These are phyloP conservation scores for Drosophila rubida DNA, from an alignment of 2,888 invertebrate species.

Conservation along the genomic window DNA sequence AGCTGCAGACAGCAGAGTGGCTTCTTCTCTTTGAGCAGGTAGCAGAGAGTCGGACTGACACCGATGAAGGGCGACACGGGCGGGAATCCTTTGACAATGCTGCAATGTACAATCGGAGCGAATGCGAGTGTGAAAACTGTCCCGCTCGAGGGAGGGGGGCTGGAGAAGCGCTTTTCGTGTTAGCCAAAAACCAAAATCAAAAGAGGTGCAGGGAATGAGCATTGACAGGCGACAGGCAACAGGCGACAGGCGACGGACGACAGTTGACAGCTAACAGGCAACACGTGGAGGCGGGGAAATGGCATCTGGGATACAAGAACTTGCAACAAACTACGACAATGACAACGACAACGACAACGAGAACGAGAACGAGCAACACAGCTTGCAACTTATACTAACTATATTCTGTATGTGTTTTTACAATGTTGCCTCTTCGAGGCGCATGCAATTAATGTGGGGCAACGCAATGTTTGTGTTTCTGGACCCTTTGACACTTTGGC, in stretches of 20 bases:
- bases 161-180: conserved; percentile 28
- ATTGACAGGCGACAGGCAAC: conserved; percentile 6
- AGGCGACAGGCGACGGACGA: no score
- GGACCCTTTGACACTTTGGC: background rate
- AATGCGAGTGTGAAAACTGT: conserved; percentile 13
- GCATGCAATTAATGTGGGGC: conserved; percentile 45
- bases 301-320: background rate
- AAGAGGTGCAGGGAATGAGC: conserved; percentile 38
- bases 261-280: no score
- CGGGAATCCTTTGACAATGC: conserved; percentile 97
- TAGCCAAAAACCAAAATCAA: conserved; percentile 26
- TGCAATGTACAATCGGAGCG: conserved; percentile 84
- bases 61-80: conserved; percentile 99
- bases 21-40: conserved; percentile 97
- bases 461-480: background rate
- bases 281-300: conserved; percentile 1
- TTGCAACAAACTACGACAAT: conserved; percentile 15
- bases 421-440: background rate
- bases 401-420: conserved; percentile 12
- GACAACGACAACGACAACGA: no score
- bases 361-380: conserved; percentile 9
- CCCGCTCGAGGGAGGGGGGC: conserved; percentile 3
- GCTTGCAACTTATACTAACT: conserved; percentile 9
- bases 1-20: conserved; percentile 97
- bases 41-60: conserved; percentile 98